Evolutionary conservation across 1,140 invertebrate genomes (phyloP).

Genomic region (Bombus balteatus): DNA sequence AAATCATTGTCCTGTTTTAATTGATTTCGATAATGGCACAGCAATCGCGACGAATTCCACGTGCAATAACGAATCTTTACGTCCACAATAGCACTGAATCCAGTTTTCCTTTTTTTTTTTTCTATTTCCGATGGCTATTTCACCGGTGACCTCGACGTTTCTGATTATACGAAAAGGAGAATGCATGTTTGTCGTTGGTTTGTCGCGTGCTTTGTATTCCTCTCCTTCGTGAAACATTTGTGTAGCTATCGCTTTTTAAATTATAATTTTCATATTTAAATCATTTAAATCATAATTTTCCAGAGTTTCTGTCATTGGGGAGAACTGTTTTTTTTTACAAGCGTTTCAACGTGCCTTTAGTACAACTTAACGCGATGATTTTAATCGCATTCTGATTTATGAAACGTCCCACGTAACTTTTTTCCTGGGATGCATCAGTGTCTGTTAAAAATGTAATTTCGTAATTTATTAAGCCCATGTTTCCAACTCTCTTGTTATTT

Average conservation of each 20-base stretch:
- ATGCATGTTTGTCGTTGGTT: not conserved
- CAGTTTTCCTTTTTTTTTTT: not conserved
- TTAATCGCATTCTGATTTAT: not conserved
- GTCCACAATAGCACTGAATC: not conserved
- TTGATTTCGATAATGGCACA: not conserved
- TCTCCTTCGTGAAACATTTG: no score
- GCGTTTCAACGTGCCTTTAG: no score
- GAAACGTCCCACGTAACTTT: not conserved
- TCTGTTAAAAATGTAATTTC: not conserved
- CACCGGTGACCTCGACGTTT: no score
- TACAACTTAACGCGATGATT: not conserved
- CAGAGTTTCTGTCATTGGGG: no score
- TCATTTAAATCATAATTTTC: no score
- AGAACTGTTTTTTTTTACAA: no score
- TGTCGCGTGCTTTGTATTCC: no score
- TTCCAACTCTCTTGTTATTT: not conserved
- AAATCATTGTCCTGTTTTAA: not conserved
- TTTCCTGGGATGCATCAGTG: no score
- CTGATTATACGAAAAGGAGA: not conserved
- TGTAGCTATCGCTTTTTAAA: no score
- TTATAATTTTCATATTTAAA: no score
- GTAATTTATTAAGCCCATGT: not conserved
- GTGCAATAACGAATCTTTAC: not conserved
- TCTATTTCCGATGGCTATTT: not conserved
- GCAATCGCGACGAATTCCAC: no score